These are phyloP conservation scores for Plecturocebus donacophilus DNA, from an alignment of 2,113 vertebrate species.

Conservation along the genomic window DNA sequence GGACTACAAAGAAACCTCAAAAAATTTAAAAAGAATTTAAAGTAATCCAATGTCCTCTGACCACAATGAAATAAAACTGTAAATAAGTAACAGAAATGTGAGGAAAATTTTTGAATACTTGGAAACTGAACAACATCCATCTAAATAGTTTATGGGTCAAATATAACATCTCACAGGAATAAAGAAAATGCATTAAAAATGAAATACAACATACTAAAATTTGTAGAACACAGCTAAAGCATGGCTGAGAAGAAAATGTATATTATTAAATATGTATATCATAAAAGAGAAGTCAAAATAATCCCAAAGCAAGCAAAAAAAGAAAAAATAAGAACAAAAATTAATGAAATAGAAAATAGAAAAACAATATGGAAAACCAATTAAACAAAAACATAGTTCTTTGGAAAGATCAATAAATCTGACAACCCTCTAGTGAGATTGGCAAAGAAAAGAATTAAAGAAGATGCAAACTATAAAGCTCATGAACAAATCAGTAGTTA, in stretches of 20 bases:
- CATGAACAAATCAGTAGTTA: background rate
- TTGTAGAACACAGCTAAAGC: background rate
- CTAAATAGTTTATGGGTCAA: background rate
- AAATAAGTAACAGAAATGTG: background rate
- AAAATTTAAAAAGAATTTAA: background rate
- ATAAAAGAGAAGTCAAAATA: background rate
- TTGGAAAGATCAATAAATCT: background rate
- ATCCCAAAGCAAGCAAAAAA: background rate
- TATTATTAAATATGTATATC: background rate
- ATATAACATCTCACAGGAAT: background rate
- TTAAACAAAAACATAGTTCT: background rate
- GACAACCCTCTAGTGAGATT: background rate
- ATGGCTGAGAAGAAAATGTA: background rate
- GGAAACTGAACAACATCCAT: background rate
- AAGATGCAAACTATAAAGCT: background rate
- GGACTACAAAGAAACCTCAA: background rate
- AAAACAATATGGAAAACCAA: background rate
- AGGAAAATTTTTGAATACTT: background rate
- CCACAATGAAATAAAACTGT: background rate
- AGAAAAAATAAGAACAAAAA: background rate
- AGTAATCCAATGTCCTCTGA: background rate
- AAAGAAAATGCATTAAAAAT: background rate
- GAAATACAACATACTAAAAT: background rate
- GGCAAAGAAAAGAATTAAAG: background rate
- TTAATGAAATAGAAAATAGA: background rate